These are phyloP conservation scores for Ptilonorhynchus violaceus DNA, from an alignment of 2,113 vertebrate species.

Conservation along the genomic window DNA sequence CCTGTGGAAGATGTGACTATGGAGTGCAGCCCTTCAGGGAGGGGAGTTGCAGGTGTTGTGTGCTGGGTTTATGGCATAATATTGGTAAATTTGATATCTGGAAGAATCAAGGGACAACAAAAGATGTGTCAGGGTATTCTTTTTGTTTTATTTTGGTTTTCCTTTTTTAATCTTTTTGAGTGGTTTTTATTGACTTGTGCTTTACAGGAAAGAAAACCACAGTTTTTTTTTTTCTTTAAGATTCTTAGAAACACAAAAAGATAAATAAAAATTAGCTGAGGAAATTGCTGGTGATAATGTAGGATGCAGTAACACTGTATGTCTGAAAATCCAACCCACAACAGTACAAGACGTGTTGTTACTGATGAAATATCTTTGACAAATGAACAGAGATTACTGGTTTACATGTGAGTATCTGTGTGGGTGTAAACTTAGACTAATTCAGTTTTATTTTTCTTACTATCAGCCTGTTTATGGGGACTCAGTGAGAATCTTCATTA, in stretches of 20 bases:
- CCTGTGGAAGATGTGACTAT: background rate
- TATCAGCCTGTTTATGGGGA: accelerated
- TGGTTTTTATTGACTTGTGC: background rate
- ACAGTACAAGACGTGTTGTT: background rate
- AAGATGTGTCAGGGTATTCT: accelerated
- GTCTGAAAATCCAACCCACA: background rate
- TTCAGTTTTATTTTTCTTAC: background rate
- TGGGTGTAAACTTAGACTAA: background rate
- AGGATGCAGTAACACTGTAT: background rate
- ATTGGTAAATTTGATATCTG: background rate
- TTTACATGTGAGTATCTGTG: background rate
- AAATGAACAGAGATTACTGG: background rate
- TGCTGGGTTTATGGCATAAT: background rate
- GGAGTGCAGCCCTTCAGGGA: background rate
- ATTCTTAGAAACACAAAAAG: background rate
- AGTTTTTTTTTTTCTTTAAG: background rate
- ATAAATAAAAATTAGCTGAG: background rate
- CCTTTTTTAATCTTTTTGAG: background rate
- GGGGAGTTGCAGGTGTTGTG: background rate
- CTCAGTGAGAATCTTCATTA: background rate
- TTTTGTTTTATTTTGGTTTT: background rate
- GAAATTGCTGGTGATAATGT: background rate
- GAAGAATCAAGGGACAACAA: background rate
- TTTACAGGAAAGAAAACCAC: background rate
- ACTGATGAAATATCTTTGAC: background rate